Evolutionary conservation across 2,888 invertebrate genomes (phyloP), one percentile per base, ranked within the genome.

Genomic region (Coenonympha glycerion): DNA sequence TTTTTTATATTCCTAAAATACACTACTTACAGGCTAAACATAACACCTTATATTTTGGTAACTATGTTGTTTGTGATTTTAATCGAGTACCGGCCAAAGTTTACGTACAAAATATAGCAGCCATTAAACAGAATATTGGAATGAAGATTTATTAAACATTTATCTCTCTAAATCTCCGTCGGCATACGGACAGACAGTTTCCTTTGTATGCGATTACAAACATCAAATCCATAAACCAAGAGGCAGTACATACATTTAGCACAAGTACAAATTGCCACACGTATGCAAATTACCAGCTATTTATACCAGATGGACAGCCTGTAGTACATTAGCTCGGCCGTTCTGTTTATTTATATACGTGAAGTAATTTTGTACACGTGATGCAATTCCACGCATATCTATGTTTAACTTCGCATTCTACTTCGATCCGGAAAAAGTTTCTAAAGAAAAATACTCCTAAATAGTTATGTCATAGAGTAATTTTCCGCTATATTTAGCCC

Each of bases 201-300:
- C 34, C 34, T 34, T 34, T 18, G 34, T 34, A 18, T 18, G 18
- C 34, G 9, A 11, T n/a, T 5, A n/a, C 9, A 1, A 11, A 19
- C 22, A 37, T n/a, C 13, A 22, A n/a, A 13, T 15, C 21, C 37
- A 22, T 6, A 37, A 39, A 13, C 22, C 39, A 15, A 13, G 21
- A 22, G 13, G 37, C 37, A 13, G n/a, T n/a, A n/a, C n/a, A n/a
- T n/a, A n/a, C n/a, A n/a, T n/a, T n/a, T n/a, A n/a, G n/a, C n/a
- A n/a, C n/a, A n/a, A 24, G 22, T 39, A 39, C 39, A 15, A 21
- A 39, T 47, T 13, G 18, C 16, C 22, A 39, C 11, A 13, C 11
- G 22, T 31, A 47, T 47, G 39, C 47, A 39, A 40, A 47, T 40
- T 18, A 30, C 28, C n/a, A n/a, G 31, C 31, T 47, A 47, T 47